A percentile compares a stretch with the other conserved stretches of the same genome.
Conservation (phyloP, 2,113 vertebrate genomes). For the Anseranas semipalmata region DNA sequence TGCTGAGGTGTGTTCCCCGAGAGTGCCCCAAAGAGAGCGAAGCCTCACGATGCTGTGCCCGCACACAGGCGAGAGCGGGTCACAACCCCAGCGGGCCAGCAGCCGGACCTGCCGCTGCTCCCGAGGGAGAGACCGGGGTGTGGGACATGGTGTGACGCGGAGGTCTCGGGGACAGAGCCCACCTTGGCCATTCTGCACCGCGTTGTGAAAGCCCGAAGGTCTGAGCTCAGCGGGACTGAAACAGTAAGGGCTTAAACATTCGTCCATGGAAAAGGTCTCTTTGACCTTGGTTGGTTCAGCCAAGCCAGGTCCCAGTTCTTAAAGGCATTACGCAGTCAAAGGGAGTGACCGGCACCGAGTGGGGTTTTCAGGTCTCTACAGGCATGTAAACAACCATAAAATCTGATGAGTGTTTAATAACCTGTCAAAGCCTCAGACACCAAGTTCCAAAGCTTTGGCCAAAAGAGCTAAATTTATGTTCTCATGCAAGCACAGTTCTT, state of each 20-base stretch:
- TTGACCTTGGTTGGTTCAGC: not conserved
- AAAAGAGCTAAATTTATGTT: not conserved
- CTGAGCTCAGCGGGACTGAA: not conserved
- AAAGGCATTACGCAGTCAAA: not conserved
- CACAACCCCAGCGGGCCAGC: not conserved
- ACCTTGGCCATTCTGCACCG: not conserved
- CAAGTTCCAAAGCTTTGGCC: not conserved
- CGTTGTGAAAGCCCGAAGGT: not conserved
- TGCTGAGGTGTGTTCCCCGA: not conserved
- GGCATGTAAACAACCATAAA: not conserved
- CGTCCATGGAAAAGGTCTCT: not conserved
- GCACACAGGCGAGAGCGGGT: not conserved
- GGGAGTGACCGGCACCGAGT: not conserved
- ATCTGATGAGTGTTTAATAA: not conserved
- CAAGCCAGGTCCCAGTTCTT: not conserved
- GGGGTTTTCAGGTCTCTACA: not conserved
- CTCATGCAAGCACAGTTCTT: not conserved
- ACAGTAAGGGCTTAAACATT: not conserved
- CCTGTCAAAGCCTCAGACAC: not conserved
- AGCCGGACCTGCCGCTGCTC: not conserved
- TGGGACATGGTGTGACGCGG: accelerated
- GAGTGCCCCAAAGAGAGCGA: accelerated
- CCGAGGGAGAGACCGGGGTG: not conserved
- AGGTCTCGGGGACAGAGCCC: not conserved
- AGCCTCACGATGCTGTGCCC: too few relatives aligned